Conservation (phyloP, 2,888 invertebrate genomes). For the Agrotis clavis region DNA sequence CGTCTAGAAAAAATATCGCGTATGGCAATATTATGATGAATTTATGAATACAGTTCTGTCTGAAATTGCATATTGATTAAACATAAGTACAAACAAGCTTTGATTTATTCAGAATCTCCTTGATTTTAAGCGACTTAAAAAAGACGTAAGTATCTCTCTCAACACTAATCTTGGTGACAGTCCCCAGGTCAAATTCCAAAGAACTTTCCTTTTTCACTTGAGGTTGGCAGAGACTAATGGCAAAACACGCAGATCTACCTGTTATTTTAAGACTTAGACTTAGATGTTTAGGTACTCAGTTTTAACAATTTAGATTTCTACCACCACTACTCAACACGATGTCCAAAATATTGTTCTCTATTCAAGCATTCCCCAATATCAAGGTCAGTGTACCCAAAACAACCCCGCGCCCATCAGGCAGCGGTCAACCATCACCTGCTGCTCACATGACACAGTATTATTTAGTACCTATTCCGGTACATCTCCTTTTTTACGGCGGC, state of each 20-base stretch:
- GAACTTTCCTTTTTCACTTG: too few relatives aligned
- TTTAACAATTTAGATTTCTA: too few relatives aligned
- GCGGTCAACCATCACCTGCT: neutral
- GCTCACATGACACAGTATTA: conserved; percentile 40
- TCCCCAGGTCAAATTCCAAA: too few relatives aligned
- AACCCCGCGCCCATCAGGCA: conserved; percentile 12
- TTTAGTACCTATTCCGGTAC: conserved; percentile 44
- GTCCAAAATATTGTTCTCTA: too few relatives aligned
- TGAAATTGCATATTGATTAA: conserved; percentile 9
- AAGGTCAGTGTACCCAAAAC: neutral
- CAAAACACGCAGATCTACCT: too few relatives aligned
- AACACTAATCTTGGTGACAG: too few relatives aligned
- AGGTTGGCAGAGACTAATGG: too few relatives aligned
- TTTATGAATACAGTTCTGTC: neutral
- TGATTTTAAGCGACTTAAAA: neutral
- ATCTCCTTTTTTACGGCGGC: conserved; percentile 52
- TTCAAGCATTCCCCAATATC: neutral
- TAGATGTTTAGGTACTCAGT: too few relatives aligned
- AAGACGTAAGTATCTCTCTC: neutral
- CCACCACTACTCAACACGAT: too few relatives aligned
- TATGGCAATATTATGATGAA: neutral
- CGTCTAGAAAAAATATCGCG: neutral
- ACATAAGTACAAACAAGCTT: neutral
- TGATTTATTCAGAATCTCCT: neutral
- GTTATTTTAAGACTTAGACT: too few relatives aligned